Conservation (phyloP, 2,797 vertebrate genomes). For the Lerista edwardsae region DNA sequence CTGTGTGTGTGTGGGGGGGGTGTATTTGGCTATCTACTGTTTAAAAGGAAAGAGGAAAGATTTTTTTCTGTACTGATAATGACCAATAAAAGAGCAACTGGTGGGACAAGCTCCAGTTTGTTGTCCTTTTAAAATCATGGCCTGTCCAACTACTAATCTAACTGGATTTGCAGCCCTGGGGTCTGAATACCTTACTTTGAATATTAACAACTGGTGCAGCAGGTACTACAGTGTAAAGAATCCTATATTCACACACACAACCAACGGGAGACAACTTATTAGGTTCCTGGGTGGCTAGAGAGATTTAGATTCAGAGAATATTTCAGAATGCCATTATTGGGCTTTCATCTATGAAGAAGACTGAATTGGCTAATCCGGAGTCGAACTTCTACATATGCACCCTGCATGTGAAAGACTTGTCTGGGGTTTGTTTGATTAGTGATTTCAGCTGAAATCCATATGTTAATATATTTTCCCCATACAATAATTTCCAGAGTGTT, state of each 20-base stretch:
- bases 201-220: neutral
- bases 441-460: neutral
- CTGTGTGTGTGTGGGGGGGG: neutral
- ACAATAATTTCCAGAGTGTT: neutral
- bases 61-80: neutral
- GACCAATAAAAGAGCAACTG: conserved; percentile 16
- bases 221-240: neutral
- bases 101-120: neutral
- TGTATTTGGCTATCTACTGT: conserved; percentile 25
- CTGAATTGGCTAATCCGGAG: neutral
- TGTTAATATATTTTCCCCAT: neutral
- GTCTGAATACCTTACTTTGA: neutral
- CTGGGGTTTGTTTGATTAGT: neutral
- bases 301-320: neutral
- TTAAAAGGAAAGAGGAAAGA: neutral
- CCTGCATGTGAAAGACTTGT: neutral
- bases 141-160: neutral
- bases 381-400: neutral
- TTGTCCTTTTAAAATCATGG: neutral
- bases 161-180: neutral
- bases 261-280: neutral
- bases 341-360: neutral
- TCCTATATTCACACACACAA: neutral
- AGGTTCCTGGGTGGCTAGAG: neutral
- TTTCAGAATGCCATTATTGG: neutral